Evolutionary conservation across 2,113 vertebrate species (phyloP).

Genomic region (Centropristis striata): DNA sequence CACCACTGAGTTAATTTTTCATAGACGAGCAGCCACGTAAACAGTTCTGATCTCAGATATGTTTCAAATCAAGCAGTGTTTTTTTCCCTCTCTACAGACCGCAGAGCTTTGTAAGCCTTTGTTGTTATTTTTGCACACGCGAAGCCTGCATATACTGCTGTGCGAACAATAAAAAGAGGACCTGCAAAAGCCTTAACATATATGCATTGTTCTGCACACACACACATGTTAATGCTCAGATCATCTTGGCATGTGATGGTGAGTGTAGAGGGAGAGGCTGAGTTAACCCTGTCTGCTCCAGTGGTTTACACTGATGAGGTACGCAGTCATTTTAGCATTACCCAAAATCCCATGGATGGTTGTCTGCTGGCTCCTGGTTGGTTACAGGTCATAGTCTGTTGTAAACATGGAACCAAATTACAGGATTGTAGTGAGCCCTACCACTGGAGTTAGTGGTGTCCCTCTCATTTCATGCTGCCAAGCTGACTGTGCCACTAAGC

Average conservation of each 20-base stretch:
- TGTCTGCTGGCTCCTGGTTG: constrained; percentile 73
- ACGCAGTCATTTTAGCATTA: constrained; percentile 73
- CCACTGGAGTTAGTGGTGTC: constrained; percentile 69
- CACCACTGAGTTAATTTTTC: constrained; percentile 35
- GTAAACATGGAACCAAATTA: constrained; percentile 81
- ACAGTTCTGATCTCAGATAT: constrained; percentile 62
- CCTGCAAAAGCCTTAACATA: constrained; percentile 47
- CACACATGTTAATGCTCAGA: constrained; percentile 64
- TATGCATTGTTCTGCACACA: constrained; percentile 50
- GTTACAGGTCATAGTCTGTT: constrained; percentile 70
- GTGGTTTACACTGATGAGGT: constrained; percentile 58
- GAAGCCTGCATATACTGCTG: constrained; percentile 1
- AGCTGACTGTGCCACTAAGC: constrained; percentile 67
- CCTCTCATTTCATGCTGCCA: constrained; percentile 75
- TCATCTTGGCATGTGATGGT: constrained; percentile 39
- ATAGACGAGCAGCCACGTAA: constrained; percentile 50
- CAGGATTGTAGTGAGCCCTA: constrained; percentile 64
- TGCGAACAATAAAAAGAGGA: constrained; percentile 29
- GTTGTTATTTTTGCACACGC: constrained; percentile 64
- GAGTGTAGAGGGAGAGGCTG: constrained; percentile 37
- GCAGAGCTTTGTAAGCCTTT: constrained; percentile 54
- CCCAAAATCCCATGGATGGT: constrained; percentile 64
- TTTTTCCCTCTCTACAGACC: constrained; percentile 30
- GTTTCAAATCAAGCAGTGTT: constrained; percentile 53
- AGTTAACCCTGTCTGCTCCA: constrained; percentile 64